Conservation (phyloP, 2,797 vertebrate species). For the Eremophila alpestris region DNA sequence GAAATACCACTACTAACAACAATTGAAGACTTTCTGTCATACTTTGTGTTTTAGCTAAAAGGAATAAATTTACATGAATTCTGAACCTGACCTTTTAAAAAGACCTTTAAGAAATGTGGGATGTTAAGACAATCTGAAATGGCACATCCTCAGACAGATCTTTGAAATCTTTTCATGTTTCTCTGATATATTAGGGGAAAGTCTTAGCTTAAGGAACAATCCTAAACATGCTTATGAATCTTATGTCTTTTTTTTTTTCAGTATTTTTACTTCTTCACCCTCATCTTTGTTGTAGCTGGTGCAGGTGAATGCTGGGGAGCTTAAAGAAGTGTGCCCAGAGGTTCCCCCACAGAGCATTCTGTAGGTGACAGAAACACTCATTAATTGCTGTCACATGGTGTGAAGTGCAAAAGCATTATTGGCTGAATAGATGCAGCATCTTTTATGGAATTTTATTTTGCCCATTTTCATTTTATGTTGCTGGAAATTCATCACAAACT, state of each 20-base stretch:
- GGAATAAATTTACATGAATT: not conserved
- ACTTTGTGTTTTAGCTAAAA: not conserved
- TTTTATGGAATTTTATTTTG: not conserved
- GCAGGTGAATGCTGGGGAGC: not conserved
- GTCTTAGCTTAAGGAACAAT: not conserved
- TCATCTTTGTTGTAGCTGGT: not conserved
- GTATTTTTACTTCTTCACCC: not conserved
- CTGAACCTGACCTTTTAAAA: not conserved
- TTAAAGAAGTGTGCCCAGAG: not conserved
- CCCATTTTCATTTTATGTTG: not conserved
- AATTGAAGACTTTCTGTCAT: not conserved
- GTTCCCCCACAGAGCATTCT: not conserved
- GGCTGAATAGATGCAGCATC: not conserved
- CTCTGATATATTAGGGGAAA: not conserved
- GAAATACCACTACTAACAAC: not conserved
- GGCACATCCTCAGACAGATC: not conserved
- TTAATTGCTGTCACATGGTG: not conserved
- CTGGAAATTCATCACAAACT: not conserved
- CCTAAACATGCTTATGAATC: not conserved
- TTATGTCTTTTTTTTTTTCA: not conserved
- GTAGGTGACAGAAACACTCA: not conserved
- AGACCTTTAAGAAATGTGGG: not conserved
- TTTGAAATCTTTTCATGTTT: not conserved
- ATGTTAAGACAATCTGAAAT: not conserved
- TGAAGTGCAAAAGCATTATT: not conserved